phyloP scores from a whole-genome alignment of 2,888 invertebrate genomes.

The Orthosia gracilis region DNA sequence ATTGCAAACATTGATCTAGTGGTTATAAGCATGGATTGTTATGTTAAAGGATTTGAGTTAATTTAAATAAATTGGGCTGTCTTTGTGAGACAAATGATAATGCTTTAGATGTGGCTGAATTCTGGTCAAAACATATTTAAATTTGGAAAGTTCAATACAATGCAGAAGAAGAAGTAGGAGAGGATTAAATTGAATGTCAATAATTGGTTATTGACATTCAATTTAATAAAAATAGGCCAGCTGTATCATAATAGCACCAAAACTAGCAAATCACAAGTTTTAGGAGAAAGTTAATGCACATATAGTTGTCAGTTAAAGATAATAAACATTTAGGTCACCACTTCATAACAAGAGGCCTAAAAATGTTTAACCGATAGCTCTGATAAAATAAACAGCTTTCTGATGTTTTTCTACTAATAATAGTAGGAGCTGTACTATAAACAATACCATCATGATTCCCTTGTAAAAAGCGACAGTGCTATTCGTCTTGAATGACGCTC shows the following conservation, averaged over 20 bases:
- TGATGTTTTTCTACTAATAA: background rate
- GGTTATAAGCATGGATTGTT: background rate
- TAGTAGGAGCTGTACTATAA: no score
- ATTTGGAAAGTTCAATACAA: no score
- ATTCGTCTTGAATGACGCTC: no score
- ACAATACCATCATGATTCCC: no score
- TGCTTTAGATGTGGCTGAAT: no score
- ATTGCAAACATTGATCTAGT: background rate
- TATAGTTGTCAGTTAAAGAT: constrained; percentile 31
- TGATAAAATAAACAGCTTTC: constrained; percentile 21
- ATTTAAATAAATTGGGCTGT: no score
- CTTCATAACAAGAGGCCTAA: constrained; percentile 23
- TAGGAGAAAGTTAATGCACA: constrained; percentile 43
- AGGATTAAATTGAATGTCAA: constrained; percentile 5
- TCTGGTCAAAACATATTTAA: no score
- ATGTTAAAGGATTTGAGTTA: background rate
- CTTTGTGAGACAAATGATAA: no score
- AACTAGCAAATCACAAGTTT: constrained; percentile 45
- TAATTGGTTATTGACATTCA: no score
- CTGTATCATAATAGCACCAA: constrained; percentile 19
- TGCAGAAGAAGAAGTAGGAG: no score
- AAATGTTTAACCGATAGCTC: constrained; percentile 9
- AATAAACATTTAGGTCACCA: constrained; percentile 36
- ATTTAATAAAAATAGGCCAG: constrained; percentile 24
- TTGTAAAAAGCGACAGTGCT: no score